Evolutionary conservation across 30 jellyfish, hydroid and myxozoan species (phyloP), one percentile per base, ranked within the genome.

Genomic region (Aurelia sp.): DNA sequence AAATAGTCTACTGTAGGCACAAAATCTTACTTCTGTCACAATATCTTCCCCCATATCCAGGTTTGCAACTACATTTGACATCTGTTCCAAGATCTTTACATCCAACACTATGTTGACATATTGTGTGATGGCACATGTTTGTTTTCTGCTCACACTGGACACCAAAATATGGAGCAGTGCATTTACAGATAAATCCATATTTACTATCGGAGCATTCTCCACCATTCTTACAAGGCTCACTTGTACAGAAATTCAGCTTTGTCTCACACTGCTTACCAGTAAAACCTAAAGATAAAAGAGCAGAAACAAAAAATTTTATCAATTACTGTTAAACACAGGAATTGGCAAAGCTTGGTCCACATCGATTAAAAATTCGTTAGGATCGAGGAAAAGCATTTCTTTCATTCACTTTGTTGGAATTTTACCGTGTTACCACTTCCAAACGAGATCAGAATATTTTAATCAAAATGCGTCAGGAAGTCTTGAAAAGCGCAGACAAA

Each of bases 1-100:
- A 44, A 44, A 3, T 4, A 8, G 10, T 40, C 3, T 1, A 40
- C 7, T 40, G 15, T 7, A 44, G 8, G 55, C 7, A 13, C 16
- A 9, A 12, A n/a, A 17, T 84, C 97, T 44, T 63, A 94, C 99
- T 86, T 62, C 19, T 85, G 51, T 94, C 97, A 52, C 99, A 94
- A 33, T 74, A 80, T 80, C 78, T 89, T 55, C 99, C 99, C 6
- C 98, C 90, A 71, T 76, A 94, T 50, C 97, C 97, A 4, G 99
- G 97, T 33, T 93, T 78, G 86, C 99, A 94, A 3, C 59, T 40
- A 75, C 99, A 94, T 53, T 81, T 72, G 10, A 94, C 94, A 73
- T 89, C 95, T 17, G 89, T 85, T 60, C 89, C 96, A 40, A 62
- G 80, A 48, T 97, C 90, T 33, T 51, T 61, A 67, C 99, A 94